Evolutionary conservation across 2,797 vertebrate species (phyloP).

Genomic region (Glossophaga mutica): DNA sequence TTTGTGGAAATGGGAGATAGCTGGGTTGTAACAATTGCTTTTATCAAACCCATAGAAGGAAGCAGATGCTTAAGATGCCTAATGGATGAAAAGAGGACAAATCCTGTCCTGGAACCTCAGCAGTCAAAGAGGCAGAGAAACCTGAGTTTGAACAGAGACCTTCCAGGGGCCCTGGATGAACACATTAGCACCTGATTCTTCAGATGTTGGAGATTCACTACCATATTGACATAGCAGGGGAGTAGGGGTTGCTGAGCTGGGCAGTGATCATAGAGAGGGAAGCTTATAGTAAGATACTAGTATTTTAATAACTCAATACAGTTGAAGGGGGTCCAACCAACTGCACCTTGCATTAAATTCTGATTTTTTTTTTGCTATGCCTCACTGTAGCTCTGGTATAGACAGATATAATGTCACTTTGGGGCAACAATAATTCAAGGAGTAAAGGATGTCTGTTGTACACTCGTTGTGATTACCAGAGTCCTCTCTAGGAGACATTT

Average conservation of each 20-base stretch:
- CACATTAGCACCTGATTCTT: background rate
- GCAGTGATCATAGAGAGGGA: background rate
- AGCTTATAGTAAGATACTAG: background rate
- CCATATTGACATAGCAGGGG: background rate
- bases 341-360: background rate
- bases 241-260: background rate
- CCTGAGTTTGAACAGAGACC: background rate
- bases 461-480: background rate
- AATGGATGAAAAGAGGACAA: background rate
- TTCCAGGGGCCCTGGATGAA: background rate
- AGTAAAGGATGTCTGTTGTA: slow-evolving; percentile 24
- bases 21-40: background rate
- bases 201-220: background rate
- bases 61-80: background rate
- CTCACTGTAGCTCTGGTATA: background rate
- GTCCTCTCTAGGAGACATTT: background rate
- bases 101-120: background rate
- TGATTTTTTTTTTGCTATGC: background rate
- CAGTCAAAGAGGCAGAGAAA: background rate
- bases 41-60: background rate
- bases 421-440: slow-evolving; percentile 38
- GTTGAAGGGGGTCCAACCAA: background rate
- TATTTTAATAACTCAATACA: background rate
- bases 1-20: background rate
- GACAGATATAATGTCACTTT: background rate